Conservation (phyloP, 1,140 invertebrate species). For the Fopius arisanus region DNA sequence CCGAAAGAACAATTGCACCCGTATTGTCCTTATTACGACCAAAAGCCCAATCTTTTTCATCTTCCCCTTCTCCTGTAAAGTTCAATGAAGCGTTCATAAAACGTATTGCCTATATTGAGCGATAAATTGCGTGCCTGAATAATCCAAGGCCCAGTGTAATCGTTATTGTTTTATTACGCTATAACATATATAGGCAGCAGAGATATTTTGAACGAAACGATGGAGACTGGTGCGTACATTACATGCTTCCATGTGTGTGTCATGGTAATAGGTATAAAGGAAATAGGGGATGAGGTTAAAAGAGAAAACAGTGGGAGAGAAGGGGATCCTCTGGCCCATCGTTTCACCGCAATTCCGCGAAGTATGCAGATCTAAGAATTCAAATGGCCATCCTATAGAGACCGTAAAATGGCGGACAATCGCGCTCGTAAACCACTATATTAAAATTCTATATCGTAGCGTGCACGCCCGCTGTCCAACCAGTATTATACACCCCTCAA, state of each 20-base stretch:
- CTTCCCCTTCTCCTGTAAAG: neutral
- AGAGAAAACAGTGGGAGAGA: conserved; percentile 5
- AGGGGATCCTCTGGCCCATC: conserved; percentile 25
- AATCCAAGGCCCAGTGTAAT: conserved; percentile 24
- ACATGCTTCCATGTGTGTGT: neutral
- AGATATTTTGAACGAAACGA: conserved; percentile 13
- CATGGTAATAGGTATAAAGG: conserved; percentile 27
- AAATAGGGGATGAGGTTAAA: conserved; percentile 15
- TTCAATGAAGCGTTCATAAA: conserved; percentile 14
- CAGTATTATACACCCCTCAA: conserved; percentile 10
- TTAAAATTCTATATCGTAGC: conserved; percentile 65
- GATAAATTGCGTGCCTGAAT: conserved; percentile 17
- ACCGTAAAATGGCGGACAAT: conserved; percentile 65
- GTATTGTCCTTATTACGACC: conserved; percentile 3
- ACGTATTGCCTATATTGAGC: conserved; percentile 21
- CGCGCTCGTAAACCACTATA: conserved; percentile 66
- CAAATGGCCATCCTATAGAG: conserved; percentile 61
- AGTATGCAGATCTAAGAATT: conserved; percentile 67
- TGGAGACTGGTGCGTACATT: conserved; percentile 11
- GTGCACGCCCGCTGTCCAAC: conserved; percentile 27
- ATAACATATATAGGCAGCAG: conserved; percentile 51
- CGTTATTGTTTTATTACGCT: conserved; percentile 62
- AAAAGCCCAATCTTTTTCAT: neutral
- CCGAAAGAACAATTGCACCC: neutral
- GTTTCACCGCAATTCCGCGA: conserved; percentile 59